phyloP scores from a whole-genome alignment of 2,797 vertebrate species.

The Paedocypris micromegethes region DNA sequence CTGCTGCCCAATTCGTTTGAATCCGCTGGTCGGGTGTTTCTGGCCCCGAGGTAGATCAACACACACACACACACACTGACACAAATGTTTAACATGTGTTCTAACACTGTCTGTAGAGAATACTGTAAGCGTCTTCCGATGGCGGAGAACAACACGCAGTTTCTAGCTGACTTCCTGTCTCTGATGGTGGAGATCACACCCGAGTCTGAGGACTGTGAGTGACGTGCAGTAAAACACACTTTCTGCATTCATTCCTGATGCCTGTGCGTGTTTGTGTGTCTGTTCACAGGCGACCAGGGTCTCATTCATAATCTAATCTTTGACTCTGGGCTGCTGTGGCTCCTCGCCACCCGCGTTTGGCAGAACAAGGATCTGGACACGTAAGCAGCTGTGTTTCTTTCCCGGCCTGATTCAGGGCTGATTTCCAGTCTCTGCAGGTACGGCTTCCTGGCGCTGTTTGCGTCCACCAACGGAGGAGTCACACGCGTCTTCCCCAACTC shows the following conservation, averaged over 20 bases:
- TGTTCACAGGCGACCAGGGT: slow-evolving; percentile 80
- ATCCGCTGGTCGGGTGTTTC: slow-evolving; percentile 93
- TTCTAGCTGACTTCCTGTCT: slow-evolving; percentile 94
- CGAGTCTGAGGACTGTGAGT: slow-evolving; percentile 95
- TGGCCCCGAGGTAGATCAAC: slow-evolving; percentile 85
- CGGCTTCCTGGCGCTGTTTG: slow-evolving; percentile 92
- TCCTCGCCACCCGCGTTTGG: slow-evolving; percentile 89
- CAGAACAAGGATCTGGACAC: slow-evolving; percentile 90
- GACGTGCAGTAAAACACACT: background rate
- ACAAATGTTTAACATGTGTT: background rate
- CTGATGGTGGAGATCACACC: slow-evolving; percentile 96
- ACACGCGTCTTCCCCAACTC: slow-evolving; percentile 91
- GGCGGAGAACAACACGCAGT: slow-evolving; percentile 97
- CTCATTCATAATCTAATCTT: slow-evolving; percentile 95
- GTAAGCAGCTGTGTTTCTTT: slow-evolving; percentile 58
- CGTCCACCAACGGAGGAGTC: slow-evolving; percentile 91
- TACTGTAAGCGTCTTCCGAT: slow-evolving; percentile 94
- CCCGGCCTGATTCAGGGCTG: background rate
- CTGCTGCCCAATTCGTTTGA: slow-evolving; percentile 95
- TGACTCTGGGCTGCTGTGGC: slow-evolving; percentile 90
- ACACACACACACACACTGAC: background rate
- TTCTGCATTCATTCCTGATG: too few relatives aligned
- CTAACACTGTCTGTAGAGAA: slow-evolving; percentile 69
- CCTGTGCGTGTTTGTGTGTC: slow-evolving; percentile 5
- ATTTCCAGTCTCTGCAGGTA: slow-evolving; percentile 70